phyloP scores from a whole-genome alignment of 1,140 invertebrate genomes.

The Heliothis virescens region DNA sequence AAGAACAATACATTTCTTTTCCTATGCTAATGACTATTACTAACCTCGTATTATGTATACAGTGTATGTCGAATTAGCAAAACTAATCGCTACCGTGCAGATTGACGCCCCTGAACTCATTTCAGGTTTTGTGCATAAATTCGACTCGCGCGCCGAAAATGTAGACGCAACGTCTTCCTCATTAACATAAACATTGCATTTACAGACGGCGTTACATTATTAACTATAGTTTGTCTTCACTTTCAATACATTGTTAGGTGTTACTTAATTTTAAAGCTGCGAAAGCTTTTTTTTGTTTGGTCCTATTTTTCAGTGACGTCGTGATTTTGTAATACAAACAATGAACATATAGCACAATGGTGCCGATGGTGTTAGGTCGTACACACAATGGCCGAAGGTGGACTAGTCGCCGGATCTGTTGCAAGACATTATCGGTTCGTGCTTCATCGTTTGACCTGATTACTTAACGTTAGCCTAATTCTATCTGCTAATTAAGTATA shows the following conservation, averaged over 20 bases:
- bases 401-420: slow-evolving; percentile 61
- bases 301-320: neutral
- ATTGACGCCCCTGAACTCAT: slow-evolving; percentile 55
- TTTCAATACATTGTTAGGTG: slow-evolving; percentile 44
- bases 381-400: slow-evolving; percentile 54
- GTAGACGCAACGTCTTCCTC: slow-evolving; percentile 56
- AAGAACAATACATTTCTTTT: slow-evolving; percentile 10
- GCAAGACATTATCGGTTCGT: slow-evolving; percentile 58
- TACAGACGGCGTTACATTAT: slow-evolving; percentile 42
- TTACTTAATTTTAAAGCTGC: slow-evolving; percentile 43
- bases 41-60: slow-evolving; percentile 17
- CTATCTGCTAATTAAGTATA: slow-evolving; percentile 20
- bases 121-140: slow-evolving; percentile 53
- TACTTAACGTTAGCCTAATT: slow-evolving; percentile 57
- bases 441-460: slow-evolving; percentile 52
- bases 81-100: slow-evolving; percentile 44
- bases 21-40: slow-evolving; percentile 32
- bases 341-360: slow-evolving; percentile 36
- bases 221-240: slow-evolving; percentile 20
- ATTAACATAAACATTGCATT: slow-evolving; percentile 60
- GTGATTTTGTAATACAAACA: slow-evolving; percentile 44
- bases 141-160: slow-evolving; percentile 54
- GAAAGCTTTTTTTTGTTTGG: slow-evolving; percentile 6
- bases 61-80: slow-evolving; percentile 44
- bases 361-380: slow-evolving; percentile 27